phyloP scores from a whole-genome alignment of 2,888 invertebrate genomes.

The Conomelus anceps region DNA sequence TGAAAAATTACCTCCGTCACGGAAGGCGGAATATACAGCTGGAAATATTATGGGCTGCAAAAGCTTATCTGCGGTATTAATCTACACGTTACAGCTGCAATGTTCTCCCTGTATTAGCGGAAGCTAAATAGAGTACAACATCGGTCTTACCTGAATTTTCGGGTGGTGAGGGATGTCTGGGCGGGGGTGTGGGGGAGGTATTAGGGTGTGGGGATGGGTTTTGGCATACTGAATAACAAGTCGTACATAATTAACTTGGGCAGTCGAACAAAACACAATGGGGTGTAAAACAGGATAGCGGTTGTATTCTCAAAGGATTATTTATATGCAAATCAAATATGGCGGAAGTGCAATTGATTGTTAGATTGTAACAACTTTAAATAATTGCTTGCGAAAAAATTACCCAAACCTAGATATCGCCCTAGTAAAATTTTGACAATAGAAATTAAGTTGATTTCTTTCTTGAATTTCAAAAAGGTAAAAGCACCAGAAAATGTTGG shows the following conservation, averaged over 20 bases:
- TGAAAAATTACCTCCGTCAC: neutral
- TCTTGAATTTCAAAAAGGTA: no score
- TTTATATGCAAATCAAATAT: neutral
- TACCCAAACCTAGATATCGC: no score
- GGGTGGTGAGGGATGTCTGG: no score
- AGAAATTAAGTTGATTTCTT: no score
- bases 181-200: neutral
- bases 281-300: neutral
- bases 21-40: neutral
- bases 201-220: neutral
- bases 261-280: neutral
- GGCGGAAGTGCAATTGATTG: neutral
- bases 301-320: neutral
- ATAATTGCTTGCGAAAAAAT: no score
- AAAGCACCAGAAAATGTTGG: no score
- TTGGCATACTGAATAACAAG: neutral
- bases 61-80: neutral
- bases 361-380: no score
- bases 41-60: neutral
- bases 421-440: no score
- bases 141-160: neutral
- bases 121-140: neutral
- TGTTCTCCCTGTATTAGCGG: neutral
- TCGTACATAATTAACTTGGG: neutral
- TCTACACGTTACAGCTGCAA: neutral